Evolutionary conservation across 2,888 invertebrate genomes (phyloP), one percentile per base, ranked within the genome.

Genomic region (Dicyrtoma fusca): DNA sequence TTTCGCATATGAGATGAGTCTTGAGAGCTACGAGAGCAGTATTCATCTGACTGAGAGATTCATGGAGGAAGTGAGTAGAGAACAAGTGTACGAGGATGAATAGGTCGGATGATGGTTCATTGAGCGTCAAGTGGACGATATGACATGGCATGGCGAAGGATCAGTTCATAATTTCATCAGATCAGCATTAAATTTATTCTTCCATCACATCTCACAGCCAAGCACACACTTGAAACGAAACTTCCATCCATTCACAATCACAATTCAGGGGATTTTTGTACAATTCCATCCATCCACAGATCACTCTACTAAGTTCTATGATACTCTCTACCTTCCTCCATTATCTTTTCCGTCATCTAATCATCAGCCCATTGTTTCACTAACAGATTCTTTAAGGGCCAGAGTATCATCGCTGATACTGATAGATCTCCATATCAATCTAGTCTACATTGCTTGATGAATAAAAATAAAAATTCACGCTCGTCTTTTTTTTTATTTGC

Each of bases 361-460:
- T 70, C 70, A 70, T 70, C 25, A n/a, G 17, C 14, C 57, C 25
- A 70, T 70, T 70, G 70, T 70, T 70, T 62, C 69, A 25, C 59
- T 55, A 34, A 34, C 8, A 34, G 3, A 34, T 34, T n/a, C n/a
- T n/a, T n/a, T n/a, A n/a, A 34, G 34, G 3, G 8, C 34, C 34
- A 34, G 34, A 8, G 34, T 34, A 34, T 34, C 34, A 34, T 34
- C 34, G 8, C n/a, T n/a, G n/a, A n/a, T n/a, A n/a, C n/a, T n/a
- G n/a, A n/a, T n/a, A n/a, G n/a, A n/a, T n/a, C n/a, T n/a, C n/a
- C n/a, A n/a, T n/a, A n/a, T n/a, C n/a, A n/a, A n/a, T n/a, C n/a
- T n/a, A n/a, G n/a, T n/a, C n/a, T n/a, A n/a, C n/a, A n/a, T n/a
- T n/a, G n/a, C n/a, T n/a, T n/a, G n/a, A n/a, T n/a, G n/a, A n/a